Percentiles rank a stretch among this genome's conserved stretches.
phyloP scores from a whole-genome alignment of 2,888 invertebrate species.

The Xestoiulus laeticollis region DNA sequence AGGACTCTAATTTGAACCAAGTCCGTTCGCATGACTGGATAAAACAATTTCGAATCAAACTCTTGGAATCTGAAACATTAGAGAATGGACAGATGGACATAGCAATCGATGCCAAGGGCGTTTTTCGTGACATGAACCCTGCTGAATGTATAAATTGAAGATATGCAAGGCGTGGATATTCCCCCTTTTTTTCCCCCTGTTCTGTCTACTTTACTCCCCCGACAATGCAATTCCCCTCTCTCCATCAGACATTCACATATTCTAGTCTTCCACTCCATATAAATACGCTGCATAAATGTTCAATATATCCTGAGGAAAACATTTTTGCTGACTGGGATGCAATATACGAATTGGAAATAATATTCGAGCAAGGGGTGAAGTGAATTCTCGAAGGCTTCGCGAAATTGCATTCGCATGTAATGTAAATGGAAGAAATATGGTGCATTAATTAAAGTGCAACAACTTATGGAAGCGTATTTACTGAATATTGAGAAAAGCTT shows the following conservation, averaged over 20 bases:
- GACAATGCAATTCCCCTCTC: neutral
- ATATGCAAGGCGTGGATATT: slow-evolving; percentile 19
- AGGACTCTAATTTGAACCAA: neutral
- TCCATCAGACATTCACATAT: neutral
- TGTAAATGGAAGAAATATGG: slow-evolving; percentile 2
- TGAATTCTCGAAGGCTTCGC: neutral
- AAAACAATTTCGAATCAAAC: slow-evolving; percentile 31
- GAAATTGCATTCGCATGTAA: slow-evolving; percentile 13
- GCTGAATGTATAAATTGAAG: slow-evolving; percentile 23
- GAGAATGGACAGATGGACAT: neutral
- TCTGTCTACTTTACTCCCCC: neutral
- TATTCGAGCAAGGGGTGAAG: neutral
- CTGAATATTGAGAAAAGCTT: neutral
- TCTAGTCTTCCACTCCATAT: neutral
- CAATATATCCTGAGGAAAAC: slow-evolving; percentile 21
- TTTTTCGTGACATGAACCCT: neutral
- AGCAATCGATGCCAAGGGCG: slow-evolving; percentile 18
- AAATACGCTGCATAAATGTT: neutral
- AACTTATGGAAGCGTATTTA: neutral
- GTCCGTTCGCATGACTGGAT: neutral
- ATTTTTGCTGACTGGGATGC: neutral
- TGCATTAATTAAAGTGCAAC: slow-evolving; percentile 34
- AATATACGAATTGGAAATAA: neutral
- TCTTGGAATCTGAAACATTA: neutral
- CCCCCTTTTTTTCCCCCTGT: neutral